A percentile compares a stretch with the other conserved stretches of the same genome.
These are phyloP conservation scores for Tipula confusa DNA, from an alignment of 2,888 invertebrate genomes.

Conservation along the genomic window DNA sequence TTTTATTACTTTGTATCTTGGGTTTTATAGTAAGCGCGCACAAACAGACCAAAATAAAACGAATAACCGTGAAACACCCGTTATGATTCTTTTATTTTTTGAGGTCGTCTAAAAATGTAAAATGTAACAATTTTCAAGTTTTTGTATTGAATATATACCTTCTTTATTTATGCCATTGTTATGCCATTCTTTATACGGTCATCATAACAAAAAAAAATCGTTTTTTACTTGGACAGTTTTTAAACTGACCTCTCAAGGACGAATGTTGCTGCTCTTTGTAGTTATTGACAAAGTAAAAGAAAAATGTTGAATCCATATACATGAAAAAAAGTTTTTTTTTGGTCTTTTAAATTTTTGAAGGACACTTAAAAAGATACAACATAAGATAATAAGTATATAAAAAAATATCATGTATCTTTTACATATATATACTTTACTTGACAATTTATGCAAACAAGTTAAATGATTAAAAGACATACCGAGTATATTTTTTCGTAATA, in stretches of 20 bases:
- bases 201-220: background rate
- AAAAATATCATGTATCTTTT: too few relatives aligned
- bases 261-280: background rate
- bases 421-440: too few relatives aligned
- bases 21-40: background rate
- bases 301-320: background rate
- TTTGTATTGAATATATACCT: background rate
- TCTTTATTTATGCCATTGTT: background rate
- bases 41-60: background rate
- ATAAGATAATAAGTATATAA: too few relatives aligned
- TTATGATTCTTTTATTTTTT: background rate
- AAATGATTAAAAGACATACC: too few relatives aligned
- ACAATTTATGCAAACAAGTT: too few relatives aligned
- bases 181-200: background rate
- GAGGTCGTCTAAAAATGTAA: background rate
- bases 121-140: background rate
- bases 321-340: background rate
- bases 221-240: background rate
- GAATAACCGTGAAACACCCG: conserved; percentile 20
- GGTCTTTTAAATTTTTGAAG: background rate
- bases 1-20: background rate
- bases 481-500: too few relatives aligned
- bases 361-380: background rate
- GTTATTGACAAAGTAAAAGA: background rate
- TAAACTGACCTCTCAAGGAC: background rate